Evolutionary conservation across 2,888 invertebrate genomes (phyloP), one percentile per base, ranked within the genome.

Genomic region (Oligia latruncula): DNA sequence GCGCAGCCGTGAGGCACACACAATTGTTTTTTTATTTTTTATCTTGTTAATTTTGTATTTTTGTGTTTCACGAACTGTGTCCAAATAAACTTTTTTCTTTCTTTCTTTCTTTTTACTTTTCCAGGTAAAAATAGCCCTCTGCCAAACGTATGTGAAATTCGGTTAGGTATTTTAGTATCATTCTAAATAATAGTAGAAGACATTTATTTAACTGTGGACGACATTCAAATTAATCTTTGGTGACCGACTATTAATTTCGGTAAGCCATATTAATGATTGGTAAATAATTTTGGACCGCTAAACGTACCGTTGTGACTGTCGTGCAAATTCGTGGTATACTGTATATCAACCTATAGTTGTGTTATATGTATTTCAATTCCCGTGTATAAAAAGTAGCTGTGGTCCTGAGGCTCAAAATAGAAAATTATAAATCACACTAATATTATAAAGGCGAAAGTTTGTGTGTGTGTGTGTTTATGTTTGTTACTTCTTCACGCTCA

Each of bases 211-310:
- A 17, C 20, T 55, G 64, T 40, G 11, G 13, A 40, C 40, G 13
- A 40, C 40, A 49, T 83, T 68, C 23, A 23, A 67, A 72, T 71
- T 62, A 72, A 68, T 84, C 81, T 78, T 78, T 71, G 15, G 62
- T 49, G 13, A 43, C 46, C 40, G 46, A 62, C 84, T n/a, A 81
- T 78, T 78, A 71, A 78, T 83, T 78, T n/a, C 64, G 62, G 71
- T 58, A 40, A 72, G 49, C 79, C 65, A 72, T 68, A 68, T 78
- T 72, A 84, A 83, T 83, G 71, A 78, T 78, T 60, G 29, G 55
- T 66, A 49, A 83, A 71, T 43, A 60, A 52, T 35, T 66, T 62
- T 35, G 20, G 46, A 58, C 67, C 58, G 15, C 67, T 52, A 81
- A 71, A 60, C 40, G 20, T 71, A 23, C 23, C 20, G 9, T 46